Evolutionary conservation across 2,113 vertebrate species (phyloP), one percentile per base, ranked within the genome.

Genomic region (Zosterops borbonicus): DNA sequence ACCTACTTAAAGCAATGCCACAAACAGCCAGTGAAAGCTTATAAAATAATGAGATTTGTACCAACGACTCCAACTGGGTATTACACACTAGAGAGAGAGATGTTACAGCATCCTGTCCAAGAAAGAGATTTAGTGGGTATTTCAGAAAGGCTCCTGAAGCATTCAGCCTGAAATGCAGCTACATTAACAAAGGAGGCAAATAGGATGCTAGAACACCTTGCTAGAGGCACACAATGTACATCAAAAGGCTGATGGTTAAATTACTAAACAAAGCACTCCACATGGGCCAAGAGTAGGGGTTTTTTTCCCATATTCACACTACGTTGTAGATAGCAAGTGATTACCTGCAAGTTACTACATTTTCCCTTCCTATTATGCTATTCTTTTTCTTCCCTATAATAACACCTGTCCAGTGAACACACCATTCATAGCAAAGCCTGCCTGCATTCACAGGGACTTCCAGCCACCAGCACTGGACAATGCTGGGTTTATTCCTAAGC

Each of bases 21-120:
- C 41, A 80, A 41, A 33, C 22, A 92, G 52, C 44, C 60, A 64
- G 60, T 13, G 64, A 94, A 88, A 58, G 85, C 44, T 95, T 92
- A 92, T 52, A 93, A 94, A 95, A 83, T 90, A 92, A 92, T 81
- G 44, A 93, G 83, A 95, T 80, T 95, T 89, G 73, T 60, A 90
- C 64, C 85, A 95, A 78, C 2, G 11, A 67, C n/a, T 90, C 95
- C 69, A 68, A 83, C 55, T 17, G 27, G 69, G 55, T 68, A 92
- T 91, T 95, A 90, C 68, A 90, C 83, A 85, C 81, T 95, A 93
- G 95, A 93, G n/a, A 89, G 60, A 91, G 68, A 96, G 85, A 76
- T 79, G 71, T 90, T 93, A 78, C 12, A 93, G 81, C 79, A 94
- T 87, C 52, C 24, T 90, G 59, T 50, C 70, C 53, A 68, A 71